Base-by-base conservation (phyloP, 2,113 vertebrate genomes). In the Neogobius melanostomus region DNA sequence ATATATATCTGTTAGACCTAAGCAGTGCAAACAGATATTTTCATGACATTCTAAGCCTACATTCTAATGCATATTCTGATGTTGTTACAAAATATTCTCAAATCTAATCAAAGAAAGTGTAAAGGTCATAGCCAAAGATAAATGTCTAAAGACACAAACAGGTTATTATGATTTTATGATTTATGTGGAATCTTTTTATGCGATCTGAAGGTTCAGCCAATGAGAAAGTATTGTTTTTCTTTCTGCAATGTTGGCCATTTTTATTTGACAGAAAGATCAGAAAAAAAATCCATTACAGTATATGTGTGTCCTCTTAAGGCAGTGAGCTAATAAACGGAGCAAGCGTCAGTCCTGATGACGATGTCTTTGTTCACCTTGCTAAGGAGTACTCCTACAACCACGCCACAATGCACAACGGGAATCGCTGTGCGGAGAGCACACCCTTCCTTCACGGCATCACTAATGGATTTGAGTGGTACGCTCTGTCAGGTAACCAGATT, bases 381-480 rank as follows among this genome's bases (percentile, higher is more conserved):
- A 91, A 91, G 71, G 93, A 92, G 21, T 99, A 98, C 17, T 94
- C 97, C 36, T 82, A 76, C 42, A 95, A 82, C 75, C 96, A 99
- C 60, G 83, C 71, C 64, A 85, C 74, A 66, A 99, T 99, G 96
- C 82, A 89, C 64, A 87, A 64, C 0, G 93, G 91, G 0, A 73
- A 59, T 0, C 8, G 48, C 1, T 99, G 98, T 85, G 48, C 64
- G 0, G 92, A 66, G 47, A 84, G 17, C 6, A 59, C 69, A 0
- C 64, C 59, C 10, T 98, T 97, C 85, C 64, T 11, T 0, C 80
- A 88, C 0, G 98, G 98, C 72, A 93, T 99, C 62, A 97, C 93
- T 50, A 98, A 98, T 0, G 98, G 98, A 0, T 96, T 90, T 79
- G 56, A 86, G 0, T 99, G 98, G 98, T 99, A 98, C 76, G 86